Conservation (phyloP, 1,140 invertebrate species). For the Heliconius congener region DNA sequence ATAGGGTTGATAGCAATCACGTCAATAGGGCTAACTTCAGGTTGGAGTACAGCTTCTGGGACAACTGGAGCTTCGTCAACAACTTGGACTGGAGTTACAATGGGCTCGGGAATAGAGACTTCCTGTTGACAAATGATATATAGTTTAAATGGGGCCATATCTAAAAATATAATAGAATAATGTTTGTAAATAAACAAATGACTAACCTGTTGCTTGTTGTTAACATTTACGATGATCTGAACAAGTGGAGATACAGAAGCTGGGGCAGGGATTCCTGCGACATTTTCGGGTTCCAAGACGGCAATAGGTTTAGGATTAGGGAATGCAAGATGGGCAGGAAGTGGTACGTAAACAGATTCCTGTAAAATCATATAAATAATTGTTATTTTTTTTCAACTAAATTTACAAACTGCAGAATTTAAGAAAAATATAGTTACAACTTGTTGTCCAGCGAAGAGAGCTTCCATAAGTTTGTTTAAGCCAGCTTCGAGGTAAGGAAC, state of each 20-base stretch:
- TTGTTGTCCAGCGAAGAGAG: constrained; percentile 43
- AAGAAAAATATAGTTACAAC: constrained; percentile 39
- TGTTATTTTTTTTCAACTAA: background rate
- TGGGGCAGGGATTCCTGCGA: constrained; percentile 35
- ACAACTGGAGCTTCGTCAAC: constrained; percentile 15
- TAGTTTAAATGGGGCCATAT: background rate
- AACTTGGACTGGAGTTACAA: background rate
- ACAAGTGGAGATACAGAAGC: constrained; percentile 36
- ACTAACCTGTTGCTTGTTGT: constrained; percentile 38
- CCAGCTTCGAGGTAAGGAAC: constrained; percentile 52
- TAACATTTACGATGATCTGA: constrained; percentile 52
- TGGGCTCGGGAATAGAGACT: constrained; percentile 1
- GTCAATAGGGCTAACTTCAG: constrained; percentile 3
- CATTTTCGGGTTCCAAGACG: constrained; percentile 14
- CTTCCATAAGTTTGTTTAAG: constrained; percentile 52
- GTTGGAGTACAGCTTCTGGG: background rate
- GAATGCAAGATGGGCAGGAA: constrained; percentile 36
- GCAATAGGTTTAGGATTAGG: constrained; percentile 9
- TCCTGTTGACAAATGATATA: background rate
- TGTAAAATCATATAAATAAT: constrained; percentile 12
- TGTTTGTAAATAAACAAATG: background rate
- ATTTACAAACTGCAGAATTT: background rate
- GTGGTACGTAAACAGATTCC: constrained; percentile 20
- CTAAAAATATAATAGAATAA: background rate
- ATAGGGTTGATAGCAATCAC: constrained; percentile 10